Evolutionary conservation across 2,113 vertebrate species (phyloP).

Genomic region (Podilymbus podiceps): DNA sequence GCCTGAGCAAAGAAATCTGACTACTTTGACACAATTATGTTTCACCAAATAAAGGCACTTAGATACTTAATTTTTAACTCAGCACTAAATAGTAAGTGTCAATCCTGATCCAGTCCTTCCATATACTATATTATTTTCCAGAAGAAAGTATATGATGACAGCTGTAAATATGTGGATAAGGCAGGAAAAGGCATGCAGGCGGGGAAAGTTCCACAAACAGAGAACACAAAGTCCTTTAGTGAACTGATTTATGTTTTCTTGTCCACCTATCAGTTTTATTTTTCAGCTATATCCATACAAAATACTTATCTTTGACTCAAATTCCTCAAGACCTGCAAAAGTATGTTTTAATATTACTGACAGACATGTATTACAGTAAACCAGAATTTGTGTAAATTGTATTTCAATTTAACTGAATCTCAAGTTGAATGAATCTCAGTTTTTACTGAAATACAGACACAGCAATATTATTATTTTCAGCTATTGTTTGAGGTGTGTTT

Average conservation of each 20-base stretch:
- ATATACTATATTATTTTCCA: neutral
- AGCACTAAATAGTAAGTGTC: neutral
- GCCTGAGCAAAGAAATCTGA: neutral
- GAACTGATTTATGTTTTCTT: neutral
- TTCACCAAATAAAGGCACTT: neutral
- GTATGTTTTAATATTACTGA: neutral
- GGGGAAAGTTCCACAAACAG: neutral
- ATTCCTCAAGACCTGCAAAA: neutral
- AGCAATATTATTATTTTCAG: neutral
- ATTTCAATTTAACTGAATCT: neutral
- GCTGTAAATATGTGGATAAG: neutral
- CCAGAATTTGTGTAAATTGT: neutral
- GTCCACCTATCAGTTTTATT: neutral
- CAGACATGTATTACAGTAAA: neutral
- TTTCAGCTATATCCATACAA: neutral
- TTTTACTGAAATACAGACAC: neutral
- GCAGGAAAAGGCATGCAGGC: neutral
- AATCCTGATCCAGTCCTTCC: neutral
- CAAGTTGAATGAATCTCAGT: neutral
- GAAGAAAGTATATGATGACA: neutral
- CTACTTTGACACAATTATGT: neutral
- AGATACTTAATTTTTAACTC: neutral
- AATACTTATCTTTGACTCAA: neutral
- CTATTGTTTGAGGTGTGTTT: neutral
- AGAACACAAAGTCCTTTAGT: neutral